Conservation (phyloP, 2,888 invertebrate genomes). For the Monochamus alternatus region DNA sequence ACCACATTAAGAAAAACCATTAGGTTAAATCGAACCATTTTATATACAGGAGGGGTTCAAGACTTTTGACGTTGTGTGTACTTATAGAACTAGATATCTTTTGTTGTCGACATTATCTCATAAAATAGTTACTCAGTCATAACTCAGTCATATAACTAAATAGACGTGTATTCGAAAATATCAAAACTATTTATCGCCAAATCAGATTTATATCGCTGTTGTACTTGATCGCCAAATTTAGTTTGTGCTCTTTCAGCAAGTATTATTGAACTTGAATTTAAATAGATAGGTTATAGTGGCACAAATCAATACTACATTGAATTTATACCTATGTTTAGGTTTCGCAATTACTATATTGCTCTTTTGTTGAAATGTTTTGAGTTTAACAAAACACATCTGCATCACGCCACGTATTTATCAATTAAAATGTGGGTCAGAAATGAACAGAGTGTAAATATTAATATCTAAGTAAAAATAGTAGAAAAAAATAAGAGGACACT, state of each 20-base stretch:
- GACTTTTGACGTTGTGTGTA: too few relatives aligned
- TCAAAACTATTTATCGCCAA: not conserved
- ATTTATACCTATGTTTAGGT: conserved; percentile 1
- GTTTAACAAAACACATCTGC: not conserved
- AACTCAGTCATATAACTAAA: too few relatives aligned
- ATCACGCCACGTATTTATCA: conserved; percentile 6
- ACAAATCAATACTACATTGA: conserved; percentile 17
- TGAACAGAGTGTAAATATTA: not conserved
- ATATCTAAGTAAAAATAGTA: not conserved
- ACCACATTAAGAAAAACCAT: too few relatives aligned
- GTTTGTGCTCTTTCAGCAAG: not conserved
- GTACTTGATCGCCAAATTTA: conserved; percentile 3
- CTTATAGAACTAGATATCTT: too few relatives aligned
- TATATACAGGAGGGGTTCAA: too few relatives aligned
- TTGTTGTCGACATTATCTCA: too few relatives aligned
- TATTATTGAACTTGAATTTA: conserved; percentile 10
- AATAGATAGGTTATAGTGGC: not conserved
- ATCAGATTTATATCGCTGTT: not conserved
- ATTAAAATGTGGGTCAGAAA: not conserved
- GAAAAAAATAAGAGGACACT: too few relatives aligned
- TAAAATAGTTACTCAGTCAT: too few relatives aligned
- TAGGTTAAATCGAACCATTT: too few relatives aligned
- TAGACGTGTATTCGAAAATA: too few relatives aligned
- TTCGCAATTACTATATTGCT: conserved; percentile 15
- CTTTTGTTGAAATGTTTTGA: conserved; percentile 6